Evolutionary conservation across 2,113 vertebrate species (phyloP), one percentile per base, ranked within the genome.

Genomic region (Marmota flaviventris): DNA sequence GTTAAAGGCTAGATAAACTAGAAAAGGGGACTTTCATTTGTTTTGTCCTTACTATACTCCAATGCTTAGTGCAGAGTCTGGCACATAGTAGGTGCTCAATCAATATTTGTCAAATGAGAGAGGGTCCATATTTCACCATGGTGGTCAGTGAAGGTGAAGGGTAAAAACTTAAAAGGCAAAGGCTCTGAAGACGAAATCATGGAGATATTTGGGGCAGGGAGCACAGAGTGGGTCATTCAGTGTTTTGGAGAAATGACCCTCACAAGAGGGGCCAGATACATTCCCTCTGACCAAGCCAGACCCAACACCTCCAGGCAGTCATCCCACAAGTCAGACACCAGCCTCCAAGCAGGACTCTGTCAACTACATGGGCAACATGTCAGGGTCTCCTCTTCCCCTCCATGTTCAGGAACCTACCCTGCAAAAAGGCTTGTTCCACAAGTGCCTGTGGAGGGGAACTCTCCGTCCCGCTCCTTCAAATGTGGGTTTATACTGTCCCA

Each of bases 81-180:
- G 42, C 32, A 85, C 61, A 86, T 0, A 86, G 29, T 13, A 63
- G 45, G 32, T 42, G 12, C 77, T 75, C 39, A 51, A 37, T 69
- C 61, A 69, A 34, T 16, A 63, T 37, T 2, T 45, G 73, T 81
- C n/a, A 29, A 83, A n/a, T 73, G 34, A 93, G 42, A 5, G 4
- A 81, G 48, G n/a, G 53, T 25, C 65, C 51, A 22, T 1, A 2
- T 72, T 27, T 69, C 53, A 82, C 12, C 37, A 45, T 0, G 0
- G 58, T 4, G 16, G 51, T 67, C 77, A 85, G 45, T 65, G 51
- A 85, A 72, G 34, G n/a, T 1, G 13, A 48, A 76, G 34, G 22
- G 16, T 10, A 25, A 58, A 72, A 34, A 61, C 32, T 58, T 58
- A 86, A 83, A 86, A 53, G 48, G 45, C 65, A 92, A 76, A 96